phyloP scores from a whole-genome alignment of 2,797 vertebrate species.

The Bovichtus diacanthus region DNA sequence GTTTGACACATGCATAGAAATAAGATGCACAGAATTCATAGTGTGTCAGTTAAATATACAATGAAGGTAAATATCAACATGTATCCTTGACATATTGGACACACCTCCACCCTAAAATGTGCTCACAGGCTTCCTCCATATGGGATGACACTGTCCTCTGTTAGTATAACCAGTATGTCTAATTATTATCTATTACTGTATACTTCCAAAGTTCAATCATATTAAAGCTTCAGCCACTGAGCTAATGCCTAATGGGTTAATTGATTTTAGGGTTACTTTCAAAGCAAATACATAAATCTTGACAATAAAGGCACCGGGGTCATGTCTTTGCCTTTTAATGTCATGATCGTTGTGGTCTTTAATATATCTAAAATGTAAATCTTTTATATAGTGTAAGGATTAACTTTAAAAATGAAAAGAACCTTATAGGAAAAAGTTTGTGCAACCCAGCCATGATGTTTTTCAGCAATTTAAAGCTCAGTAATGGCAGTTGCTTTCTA shows the following conservation, averaged over 20 bases:
- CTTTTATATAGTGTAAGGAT: background rate
- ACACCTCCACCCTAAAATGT: background rate
- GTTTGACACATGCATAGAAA: background rate
- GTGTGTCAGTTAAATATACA: background rate
- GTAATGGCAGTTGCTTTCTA: background rate
- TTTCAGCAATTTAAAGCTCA: slow-evolving; percentile 4
- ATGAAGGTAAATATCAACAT: background rate
- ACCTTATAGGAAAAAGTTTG: background rate
- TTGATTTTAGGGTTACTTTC: background rate
- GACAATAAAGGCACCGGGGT: no score
- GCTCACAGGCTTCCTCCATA: background rate
- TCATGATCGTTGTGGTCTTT: background rate
- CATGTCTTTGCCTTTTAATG: background rate
- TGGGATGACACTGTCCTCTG: slow-evolving; percentile 55
- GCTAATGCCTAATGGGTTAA: background rate
- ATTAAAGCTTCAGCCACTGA: background rate
- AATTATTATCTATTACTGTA: background rate
- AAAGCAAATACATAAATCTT: background rate
- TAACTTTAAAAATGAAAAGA: background rate
- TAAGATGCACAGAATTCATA: background rate
- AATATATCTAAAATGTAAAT: background rate
- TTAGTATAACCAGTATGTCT: slow-evolving; percentile 5
- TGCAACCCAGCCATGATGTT: background rate
- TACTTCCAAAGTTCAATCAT: background rate
- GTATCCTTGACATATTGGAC: background rate